Conservation (phyloP, 2,888 invertebrate species). For the Epinotia nisella region DNA sequence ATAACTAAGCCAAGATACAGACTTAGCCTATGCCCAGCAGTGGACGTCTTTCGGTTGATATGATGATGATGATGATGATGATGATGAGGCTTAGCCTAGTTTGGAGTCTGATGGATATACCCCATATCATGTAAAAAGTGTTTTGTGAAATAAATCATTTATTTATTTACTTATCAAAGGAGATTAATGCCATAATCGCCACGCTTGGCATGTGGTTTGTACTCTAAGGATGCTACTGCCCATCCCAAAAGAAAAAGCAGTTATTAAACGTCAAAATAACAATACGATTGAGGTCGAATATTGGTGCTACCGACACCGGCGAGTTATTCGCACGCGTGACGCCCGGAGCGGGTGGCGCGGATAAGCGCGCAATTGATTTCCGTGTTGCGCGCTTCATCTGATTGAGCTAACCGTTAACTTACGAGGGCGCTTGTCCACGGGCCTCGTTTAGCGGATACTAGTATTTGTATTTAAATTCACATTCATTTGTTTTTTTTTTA, state of each 20-base stretch:
- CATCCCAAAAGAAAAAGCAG: not conserved
- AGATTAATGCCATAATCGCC: too few species aligned
- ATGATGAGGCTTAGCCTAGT: too few species aligned
- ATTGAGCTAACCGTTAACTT: constrained; percentile 68
- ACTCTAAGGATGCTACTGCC: too few species aligned
- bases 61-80: too few species aligned
- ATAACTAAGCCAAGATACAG: too few species aligned
- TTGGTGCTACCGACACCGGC: constrained; percentile 3
- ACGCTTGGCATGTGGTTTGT: too few species aligned
- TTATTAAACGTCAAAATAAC: not conserved
- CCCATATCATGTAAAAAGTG: too few species aligned
- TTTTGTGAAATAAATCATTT: too few species aligned
- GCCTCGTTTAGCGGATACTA: constrained; percentile 28
- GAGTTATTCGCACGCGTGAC: constrained; percentile 57
- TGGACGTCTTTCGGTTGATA: too few species aligned
- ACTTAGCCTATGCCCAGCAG: too few species aligned
- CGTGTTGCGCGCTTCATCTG: constrained; percentile 69
- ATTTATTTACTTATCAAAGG: too few species aligned
- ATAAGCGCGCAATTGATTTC: constrained; percentile 73
- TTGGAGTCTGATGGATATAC: too few species aligned
- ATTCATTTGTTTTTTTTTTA: not conserved
- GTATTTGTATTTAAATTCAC: not conserved
- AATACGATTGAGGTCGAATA: constrained; percentile 2
- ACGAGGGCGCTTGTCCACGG: constrained; percentile 51
- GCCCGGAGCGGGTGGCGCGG: constrained; percentile 64